Evolutionary conservation across 2,113 vertebrate genomes (phyloP).

Genomic region (Sminthopsis crassicaudata): DNA sequence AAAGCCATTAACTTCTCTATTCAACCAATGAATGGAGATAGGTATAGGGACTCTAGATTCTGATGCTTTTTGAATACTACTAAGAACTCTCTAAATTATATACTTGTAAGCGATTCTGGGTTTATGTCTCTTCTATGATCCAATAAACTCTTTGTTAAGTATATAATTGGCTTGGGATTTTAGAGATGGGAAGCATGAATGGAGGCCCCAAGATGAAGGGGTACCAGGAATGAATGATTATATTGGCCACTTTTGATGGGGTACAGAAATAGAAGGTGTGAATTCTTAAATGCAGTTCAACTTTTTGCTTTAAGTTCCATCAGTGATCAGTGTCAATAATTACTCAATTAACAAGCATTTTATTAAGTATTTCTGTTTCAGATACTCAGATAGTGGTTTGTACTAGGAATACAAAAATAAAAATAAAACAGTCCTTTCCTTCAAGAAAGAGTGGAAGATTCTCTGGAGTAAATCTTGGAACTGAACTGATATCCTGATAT

Average conservation of each 20-base stretch:
- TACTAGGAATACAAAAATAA: neutral
- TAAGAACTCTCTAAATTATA: neutral
- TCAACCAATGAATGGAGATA: neutral
- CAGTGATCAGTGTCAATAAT: neutral
- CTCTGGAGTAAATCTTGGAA: neutral
- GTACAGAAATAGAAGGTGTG: neutral
- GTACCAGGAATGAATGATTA: neutral
- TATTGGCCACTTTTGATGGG: neutral
- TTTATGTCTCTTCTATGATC: neutral
- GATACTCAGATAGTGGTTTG: neutral
- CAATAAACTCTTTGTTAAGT: neutral
- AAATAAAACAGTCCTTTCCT: neutral
- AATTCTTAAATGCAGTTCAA: neutral
- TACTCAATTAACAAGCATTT: neutral
- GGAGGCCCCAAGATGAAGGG: neutral
- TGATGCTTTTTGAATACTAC: neutral
- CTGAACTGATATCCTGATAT: neutral
- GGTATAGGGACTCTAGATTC: neutral
- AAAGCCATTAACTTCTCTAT: neutral
- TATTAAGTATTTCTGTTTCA: neutral
- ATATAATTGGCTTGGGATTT: neutral
- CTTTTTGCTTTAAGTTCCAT: neutral
- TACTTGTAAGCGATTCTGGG: neutral
- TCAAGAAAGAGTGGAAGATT: neutral
- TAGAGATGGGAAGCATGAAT: neutral